Evolutionary conservation across 2,888 invertebrate species (phyloP), one percentile per base, ranked within the genome.

Genomic region (Enchytraeus crypticus): DNA sequence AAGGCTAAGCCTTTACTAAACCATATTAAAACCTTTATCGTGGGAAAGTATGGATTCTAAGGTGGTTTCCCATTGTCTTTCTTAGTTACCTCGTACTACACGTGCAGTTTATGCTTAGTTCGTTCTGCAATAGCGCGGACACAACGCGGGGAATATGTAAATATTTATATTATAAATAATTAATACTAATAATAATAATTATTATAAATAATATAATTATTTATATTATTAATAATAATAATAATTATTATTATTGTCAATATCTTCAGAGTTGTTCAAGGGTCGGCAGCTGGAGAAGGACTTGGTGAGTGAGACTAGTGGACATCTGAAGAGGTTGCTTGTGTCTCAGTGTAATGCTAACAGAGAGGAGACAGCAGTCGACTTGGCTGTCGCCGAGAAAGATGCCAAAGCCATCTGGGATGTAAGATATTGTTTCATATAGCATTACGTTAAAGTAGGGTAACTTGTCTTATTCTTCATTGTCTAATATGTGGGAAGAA

Each of bases 261-360:
- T n/a, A 43, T 43, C 43, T 14, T 43, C 43, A 14, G 43, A n/a
- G n/a, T n/a, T 38, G 38, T 38, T 14, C n/a, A 8, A 11, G 5
- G 26, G 38, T 5, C 43, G 69, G 23, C 67, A 70, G 3, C 60
- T 77, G 60, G 77, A 77, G 64, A 66, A 74, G 43, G 77, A 74
- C 64, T 70, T 77, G 26, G 65, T 70, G 30, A 72, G 71, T 69
- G 77, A 77, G 51, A 76, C 75, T 27, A 74, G 75, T 21, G 77
- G 77, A 4, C 71, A 76, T 63, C 75, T 77, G 64, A 70, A 72
- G 53, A 66, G 72, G 32, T 70, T 77, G 14, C 69, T 77, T 65
- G 73, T 77, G 2, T 74, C 76, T 5, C 61, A 57, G 51, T 45
- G 46, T 34, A 61, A 51, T 4, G 61, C 58, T 4, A 21, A 34